Conservation (phyloP, 2,888 invertebrate species). For the Cosmorhoe ocellata region DNA sequence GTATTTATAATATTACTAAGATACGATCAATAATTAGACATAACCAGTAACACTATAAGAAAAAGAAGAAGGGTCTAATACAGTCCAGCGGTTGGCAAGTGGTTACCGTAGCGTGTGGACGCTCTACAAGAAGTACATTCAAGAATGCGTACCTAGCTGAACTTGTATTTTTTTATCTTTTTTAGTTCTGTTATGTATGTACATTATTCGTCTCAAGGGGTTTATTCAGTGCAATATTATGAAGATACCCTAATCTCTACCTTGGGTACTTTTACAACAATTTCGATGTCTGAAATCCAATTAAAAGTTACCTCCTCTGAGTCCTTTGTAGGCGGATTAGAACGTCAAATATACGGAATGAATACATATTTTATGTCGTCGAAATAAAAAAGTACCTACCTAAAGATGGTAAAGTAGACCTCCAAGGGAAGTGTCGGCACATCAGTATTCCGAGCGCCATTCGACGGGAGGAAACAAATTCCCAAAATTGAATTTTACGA, state of each 20-base stretch:
- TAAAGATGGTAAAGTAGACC: slow-evolving; percentile 34
- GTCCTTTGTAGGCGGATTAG: slow-evolving; percentile 37
- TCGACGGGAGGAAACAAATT: slow-evolving; percentile 80
- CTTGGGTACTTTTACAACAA: slow-evolving; percentile 10
- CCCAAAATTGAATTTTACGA: slow-evolving; percentile 82
- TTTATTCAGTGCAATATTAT: neutral
- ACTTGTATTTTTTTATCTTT: too few relatives aligned
- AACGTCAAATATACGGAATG: slow-evolving; percentile 49
- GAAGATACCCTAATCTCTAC: slow-evolving; percentile 2
- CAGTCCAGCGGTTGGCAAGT: too few relatives aligned
- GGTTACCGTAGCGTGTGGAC: too few relatives aligned
- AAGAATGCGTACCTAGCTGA: too few relatives aligned
- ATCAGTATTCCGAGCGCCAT: slow-evolving; percentile 77
- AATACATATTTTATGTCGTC: slow-evolving; percentile 59
- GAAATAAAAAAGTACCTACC: slow-evolving; percentile 61
- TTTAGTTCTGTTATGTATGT: too few relatives aligned
- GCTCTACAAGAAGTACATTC: too few relatives aligned
- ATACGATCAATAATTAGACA: too few relatives aligned
- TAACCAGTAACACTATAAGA: too few relatives aligned
- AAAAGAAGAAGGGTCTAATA: too few relatives aligned
- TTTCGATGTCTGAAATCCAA: slow-evolving; percentile 14
- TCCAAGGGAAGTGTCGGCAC: slow-evolving; percentile 55
- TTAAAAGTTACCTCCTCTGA: slow-evolving; percentile 22
- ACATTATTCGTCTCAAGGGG: too few relatives aligned
- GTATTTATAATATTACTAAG: too few relatives aligned